These are phyloP conservation scores for Sylvietta virens DNA, from an alignment of 2,113 vertebrate species.

Conservation along the genomic window DNA sequence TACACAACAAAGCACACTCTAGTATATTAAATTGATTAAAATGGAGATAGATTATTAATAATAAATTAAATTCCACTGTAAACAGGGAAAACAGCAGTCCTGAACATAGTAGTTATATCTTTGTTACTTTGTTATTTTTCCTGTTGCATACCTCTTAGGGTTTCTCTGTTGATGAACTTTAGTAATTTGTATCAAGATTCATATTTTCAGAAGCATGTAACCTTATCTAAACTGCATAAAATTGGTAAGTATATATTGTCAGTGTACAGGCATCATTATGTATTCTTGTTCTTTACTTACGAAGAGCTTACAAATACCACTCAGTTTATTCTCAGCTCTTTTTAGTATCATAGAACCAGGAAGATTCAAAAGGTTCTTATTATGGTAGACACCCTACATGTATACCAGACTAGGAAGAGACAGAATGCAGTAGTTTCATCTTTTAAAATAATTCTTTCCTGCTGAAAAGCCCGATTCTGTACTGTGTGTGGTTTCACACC, in stretches of 20 bases:
- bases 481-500: background rate
- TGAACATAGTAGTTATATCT: background rate
- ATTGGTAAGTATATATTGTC: background rate
- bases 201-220: background rate
- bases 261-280: background rate
- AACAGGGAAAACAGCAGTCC: background rate
- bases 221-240: background rate
- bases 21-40: conserved; percentile 55
- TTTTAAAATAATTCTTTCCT: background rate
- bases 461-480: background rate
- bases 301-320: conserved; percentile 40
- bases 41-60: conserved; percentile 17
- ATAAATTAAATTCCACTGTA: conserved; percentile 13
- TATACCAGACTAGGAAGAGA: background rate
- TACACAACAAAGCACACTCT: conserved; percentile 52
- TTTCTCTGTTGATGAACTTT: background rate
- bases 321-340: conserved; percentile 38
- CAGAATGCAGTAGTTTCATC: background rate
- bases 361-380: conserved; percentile 39
- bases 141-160: background rate
- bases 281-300: background rate
- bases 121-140: background rate
- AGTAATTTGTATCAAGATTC: background rate
- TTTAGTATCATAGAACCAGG: conserved; percentile 1
- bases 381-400: background rate